A percentile compares a stretch with the other conserved stretches of the same genome.
phyloP scores from a whole-genome alignment of 2,888 invertebrate genomes.

The Drosophila koepferae region DNA sequence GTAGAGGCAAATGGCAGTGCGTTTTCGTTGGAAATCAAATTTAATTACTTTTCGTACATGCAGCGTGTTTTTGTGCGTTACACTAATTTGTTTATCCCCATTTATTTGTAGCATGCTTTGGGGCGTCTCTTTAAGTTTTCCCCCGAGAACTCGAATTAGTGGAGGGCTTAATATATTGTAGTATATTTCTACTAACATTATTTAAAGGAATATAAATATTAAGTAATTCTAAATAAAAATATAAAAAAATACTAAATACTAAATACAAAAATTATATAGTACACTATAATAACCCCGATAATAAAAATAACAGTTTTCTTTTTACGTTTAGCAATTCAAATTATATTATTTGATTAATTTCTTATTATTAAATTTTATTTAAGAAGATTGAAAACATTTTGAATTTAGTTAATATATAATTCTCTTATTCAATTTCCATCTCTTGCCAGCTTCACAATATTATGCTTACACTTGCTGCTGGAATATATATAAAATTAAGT shows the following conservation, averaged over 20 bases:
- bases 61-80: conserved; percentile 69
- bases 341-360: too few relatives aligned
- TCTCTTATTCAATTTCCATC: neutral
- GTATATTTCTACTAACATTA: too few relatives aligned
- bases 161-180: neutral
- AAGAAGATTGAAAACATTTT: too few relatives aligned
- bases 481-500: conserved; percentile 39
- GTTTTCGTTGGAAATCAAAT: conserved; percentile 67
- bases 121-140: conserved; percentile 43
- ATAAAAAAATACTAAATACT: too few relatives aligned
- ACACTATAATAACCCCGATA: too few relatives aligned
- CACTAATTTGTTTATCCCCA: conserved; percentile 34
- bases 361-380: too few relatives aligned
- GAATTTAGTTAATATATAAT: neutral
- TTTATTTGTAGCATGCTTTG: conserved; percentile 65
- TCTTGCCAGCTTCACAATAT: neutral
- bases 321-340: too few relatives aligned
- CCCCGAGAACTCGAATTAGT: neutral
- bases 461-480: neutral
- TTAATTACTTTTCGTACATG: conserved; percentile 83
- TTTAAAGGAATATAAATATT: too few relatives aligned
- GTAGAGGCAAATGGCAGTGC: conserved; percentile 33
- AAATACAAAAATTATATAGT: too few relatives aligned
- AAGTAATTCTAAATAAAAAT: too few relatives aligned
- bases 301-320: too few relatives aligned